Conservation (phyloP, 1,140 invertebrate species). For the Brachionus rotundiformis region DNA sequence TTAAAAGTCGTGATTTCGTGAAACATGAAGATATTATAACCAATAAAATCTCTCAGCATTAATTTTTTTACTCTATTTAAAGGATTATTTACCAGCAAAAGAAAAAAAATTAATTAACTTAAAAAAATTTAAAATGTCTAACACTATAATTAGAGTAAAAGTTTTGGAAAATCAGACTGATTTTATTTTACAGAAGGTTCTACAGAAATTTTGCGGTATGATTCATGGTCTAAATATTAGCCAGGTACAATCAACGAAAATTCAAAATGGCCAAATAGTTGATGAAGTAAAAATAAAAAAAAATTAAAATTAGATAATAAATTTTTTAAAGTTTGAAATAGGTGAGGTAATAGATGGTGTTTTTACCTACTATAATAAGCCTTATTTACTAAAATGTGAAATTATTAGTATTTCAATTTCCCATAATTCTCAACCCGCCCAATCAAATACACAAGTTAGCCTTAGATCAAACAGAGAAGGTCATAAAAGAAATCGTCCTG, state of each 20-base stretch:
- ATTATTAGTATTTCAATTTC: not conserved
- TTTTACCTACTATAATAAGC: constrained; percentile 4
- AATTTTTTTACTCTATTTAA: too few species aligned
- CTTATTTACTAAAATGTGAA: not conserved
- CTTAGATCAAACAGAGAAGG: too few species aligned
- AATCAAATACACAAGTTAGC: too few species aligned
- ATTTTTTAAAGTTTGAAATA: not conserved
- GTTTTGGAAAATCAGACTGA: not conserved
- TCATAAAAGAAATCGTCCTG: too few species aligned
- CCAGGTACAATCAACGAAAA: not conserved
- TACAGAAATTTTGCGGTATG: not conserved
- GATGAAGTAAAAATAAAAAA: not conserved
- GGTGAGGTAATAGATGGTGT: not conserved
- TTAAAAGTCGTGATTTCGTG: too few species aligned
- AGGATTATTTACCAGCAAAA: too few species aligned
- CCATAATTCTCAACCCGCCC: too few species aligned
- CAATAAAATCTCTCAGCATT: too few species aligned
- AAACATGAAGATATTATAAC: too few species aligned
- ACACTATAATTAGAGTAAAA: too few species aligned
- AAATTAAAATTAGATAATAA: not conserved
- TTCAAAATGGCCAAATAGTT: not conserved
- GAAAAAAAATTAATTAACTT: too few species aligned
- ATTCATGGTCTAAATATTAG: not conserved
- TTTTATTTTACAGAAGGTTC: not conserved
- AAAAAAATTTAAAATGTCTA: too few species aligned